A percentile compares a stretch with the other conserved stretches of the same genome.
Conservation (phyloP, 2,888 invertebrate genomes). For the Scaptomyza flava region DNA sequence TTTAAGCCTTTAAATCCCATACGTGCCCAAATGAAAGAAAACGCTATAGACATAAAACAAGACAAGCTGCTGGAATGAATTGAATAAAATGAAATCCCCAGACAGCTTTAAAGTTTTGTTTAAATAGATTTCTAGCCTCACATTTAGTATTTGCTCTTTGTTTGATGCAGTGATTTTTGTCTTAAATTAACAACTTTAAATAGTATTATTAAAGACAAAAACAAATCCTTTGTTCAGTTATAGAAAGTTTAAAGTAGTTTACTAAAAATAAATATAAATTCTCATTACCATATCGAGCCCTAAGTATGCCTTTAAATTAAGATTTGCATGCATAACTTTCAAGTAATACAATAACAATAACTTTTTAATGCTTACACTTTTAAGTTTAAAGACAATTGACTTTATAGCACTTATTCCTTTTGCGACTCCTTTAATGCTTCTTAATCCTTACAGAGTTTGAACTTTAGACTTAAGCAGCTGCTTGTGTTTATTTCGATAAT, state of each 20-base stretch:
- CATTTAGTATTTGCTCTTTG: no score
- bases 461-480: conserved; percentile 21
- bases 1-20: neutral
- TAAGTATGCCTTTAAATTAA: no score
- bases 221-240: no score
- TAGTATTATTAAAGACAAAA: no score
- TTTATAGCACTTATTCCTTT: conserved; percentile 20
- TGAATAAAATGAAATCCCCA: neutral
- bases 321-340: neutral
- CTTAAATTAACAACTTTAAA: no score
- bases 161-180: no score
- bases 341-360: neutral
- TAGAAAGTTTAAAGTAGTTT: no score
- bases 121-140: no score
- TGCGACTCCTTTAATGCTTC: conserved; percentile 9
- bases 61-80: conserved; percentile 4
- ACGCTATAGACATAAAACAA: neutral
- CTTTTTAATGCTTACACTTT: conserved; percentile 49
- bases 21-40: conserved; percentile 2
- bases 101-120: neutral
- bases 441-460: conserved; percentile 38
- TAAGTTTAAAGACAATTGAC: conserved; percentile 11
- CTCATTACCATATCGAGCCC: no score
- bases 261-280: no score
- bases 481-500: conserved; percentile 13